phyloP scores from a whole-genome alignment of 2,797 vertebrate species.

The Phylloscopus collybita region DNA sequence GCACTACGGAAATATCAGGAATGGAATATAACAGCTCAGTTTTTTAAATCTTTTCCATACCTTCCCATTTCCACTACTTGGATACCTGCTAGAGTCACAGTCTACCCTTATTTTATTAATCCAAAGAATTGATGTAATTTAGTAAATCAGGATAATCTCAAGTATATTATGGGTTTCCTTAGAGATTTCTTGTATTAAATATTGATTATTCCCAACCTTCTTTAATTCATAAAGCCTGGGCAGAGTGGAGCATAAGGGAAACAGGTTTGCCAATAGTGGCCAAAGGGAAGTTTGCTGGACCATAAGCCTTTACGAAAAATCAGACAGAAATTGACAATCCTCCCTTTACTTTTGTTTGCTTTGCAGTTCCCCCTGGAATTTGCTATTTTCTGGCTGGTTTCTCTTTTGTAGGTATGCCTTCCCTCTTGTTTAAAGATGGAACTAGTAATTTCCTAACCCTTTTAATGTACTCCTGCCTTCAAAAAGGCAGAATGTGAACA shows the following conservation, averaged over 20 bases:
- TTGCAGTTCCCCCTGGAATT: background rate
- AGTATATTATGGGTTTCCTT: background rate
- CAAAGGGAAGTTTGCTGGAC: background rate
- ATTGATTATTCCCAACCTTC: background rate
- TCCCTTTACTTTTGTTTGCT: background rate
- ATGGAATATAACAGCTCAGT: background rate
- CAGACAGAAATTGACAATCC: background rate
- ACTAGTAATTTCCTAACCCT: background rate
- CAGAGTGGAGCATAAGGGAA: background rate
- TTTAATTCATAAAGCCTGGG: background rate
- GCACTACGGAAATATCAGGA: background rate
- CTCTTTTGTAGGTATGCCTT: background rate
- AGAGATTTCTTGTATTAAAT: background rate
- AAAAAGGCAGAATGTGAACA: background rate
- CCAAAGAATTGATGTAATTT: background rate
- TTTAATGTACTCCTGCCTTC: background rate
- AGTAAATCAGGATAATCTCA: background rate
- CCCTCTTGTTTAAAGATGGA: background rate
- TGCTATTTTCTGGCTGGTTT: background rate
- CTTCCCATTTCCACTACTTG: background rate
- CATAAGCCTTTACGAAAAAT: background rate
- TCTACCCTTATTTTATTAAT: background rate
- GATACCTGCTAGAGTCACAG: background rate
- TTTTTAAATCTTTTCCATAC: background rate
- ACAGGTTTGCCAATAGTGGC: background rate